A percentile compares a stretch with the other conserved stretches of the same genome.
Evolutionary conservation across 2,113 vertebrate species (phyloP).

Genomic region (Anoplopoma fimbria): DNA sequence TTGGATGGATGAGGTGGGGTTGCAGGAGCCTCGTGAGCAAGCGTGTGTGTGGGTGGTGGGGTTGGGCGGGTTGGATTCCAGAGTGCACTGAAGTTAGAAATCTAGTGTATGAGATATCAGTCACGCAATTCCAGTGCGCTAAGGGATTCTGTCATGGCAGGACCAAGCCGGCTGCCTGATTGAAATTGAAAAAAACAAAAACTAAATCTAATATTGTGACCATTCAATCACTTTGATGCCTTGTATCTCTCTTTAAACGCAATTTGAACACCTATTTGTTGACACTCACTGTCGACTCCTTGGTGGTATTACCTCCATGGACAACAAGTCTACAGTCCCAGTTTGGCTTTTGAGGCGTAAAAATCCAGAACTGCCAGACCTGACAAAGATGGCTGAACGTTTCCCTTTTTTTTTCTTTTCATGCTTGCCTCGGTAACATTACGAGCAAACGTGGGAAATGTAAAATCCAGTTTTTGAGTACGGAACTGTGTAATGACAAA

Average conservation of each 20-base stretch:
- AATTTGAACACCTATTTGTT: slow-evolving; percentile 53
- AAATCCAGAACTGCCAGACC: slow-evolving; percentile 1
- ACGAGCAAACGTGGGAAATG: slow-evolving; percentile 23
- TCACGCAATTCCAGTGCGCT: slow-evolving; percentile 63
- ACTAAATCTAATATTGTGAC: slow-evolving; percentile 57
- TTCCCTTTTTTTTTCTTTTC: slow-evolving; percentile 3
- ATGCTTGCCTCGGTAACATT: background rate
- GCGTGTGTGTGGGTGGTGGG: slow-evolving; percentile 29
- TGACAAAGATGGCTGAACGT: slow-evolving; percentile 2
- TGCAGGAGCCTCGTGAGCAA: background rate
- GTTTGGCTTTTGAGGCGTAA: slow-evolving; percentile 2
- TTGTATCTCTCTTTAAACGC: slow-evolving; percentile 55
- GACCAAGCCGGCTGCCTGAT: slow-evolving; percentile 51
- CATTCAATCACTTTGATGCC: slow-evolving; percentile 46
- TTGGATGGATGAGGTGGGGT: slow-evolving; percentile 43
- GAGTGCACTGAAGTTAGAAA: slow-evolving; percentile 75
- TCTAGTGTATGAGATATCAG: slow-evolving; percentile 73
- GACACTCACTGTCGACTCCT: slow-evolving; percentile 30
- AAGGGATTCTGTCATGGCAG: slow-evolving; percentile 55
- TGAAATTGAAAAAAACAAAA: slow-evolving; percentile 63
- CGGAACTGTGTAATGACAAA: slow-evolving; percentile 61
- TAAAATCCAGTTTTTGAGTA: slow-evolving; percentile 45
- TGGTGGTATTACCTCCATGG: background rate
- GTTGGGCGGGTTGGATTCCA: slow-evolving; percentile 56
- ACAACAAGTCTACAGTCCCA: slow-evolving; percentile 22